These are phyloP conservation scores for Ricordea florida DNA, from an alignment of 92 coral and sea anemone species.

Conservation along the genomic window DNA sequence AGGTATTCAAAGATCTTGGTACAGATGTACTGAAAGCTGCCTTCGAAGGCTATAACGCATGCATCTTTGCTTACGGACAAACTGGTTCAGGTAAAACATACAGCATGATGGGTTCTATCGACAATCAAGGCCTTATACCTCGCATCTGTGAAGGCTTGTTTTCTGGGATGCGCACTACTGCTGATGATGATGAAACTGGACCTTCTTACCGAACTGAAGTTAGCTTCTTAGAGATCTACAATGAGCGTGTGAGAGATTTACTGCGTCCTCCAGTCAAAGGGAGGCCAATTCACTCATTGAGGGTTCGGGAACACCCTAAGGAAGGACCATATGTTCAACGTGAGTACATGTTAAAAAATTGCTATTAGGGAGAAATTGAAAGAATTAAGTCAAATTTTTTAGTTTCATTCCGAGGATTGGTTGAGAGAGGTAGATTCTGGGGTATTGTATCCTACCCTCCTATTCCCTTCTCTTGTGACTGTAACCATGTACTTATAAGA, in stretches of 20 bases:
- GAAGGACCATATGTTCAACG: constrained; percentile 99
- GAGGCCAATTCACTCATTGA: constrained; percentile 78
- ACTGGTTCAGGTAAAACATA: constrained; percentile 98
- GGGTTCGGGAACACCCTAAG: constrained; percentile 96
- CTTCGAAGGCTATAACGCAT: constrained; percentile 97
- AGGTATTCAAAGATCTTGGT: constrained; percentile 97
- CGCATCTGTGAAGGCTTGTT: constrained; percentile 97
- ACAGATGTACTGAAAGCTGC: constrained; percentile 94
- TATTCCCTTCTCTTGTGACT: too few species aligned
- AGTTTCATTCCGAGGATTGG: too few species aligned
- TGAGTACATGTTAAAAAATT: too few species aligned
- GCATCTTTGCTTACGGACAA: constrained; percentile 98
- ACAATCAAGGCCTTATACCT: constrained; percentile 88
- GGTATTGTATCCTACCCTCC: too few species aligned
- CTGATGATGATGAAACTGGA: constrained; percentile 67
- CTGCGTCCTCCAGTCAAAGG: constrained; percentile 93
- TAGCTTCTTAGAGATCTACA: constrained; percentile 94
- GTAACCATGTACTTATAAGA: too few species aligned
- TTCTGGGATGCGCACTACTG: constrained; percentile 69
- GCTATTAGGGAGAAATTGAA: too few species aligned
- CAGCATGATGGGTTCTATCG: constrained; percentile 95
- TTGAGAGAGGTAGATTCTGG: too few species aligned
- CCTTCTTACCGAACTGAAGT: constrained; percentile 96
- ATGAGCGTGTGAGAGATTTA: constrained; percentile 93
- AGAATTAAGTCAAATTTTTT: too few species aligned